phyloP scores from a whole-genome alignment of 2,888 invertebrate species.

The Neoitamus cyanurus region DNA sequence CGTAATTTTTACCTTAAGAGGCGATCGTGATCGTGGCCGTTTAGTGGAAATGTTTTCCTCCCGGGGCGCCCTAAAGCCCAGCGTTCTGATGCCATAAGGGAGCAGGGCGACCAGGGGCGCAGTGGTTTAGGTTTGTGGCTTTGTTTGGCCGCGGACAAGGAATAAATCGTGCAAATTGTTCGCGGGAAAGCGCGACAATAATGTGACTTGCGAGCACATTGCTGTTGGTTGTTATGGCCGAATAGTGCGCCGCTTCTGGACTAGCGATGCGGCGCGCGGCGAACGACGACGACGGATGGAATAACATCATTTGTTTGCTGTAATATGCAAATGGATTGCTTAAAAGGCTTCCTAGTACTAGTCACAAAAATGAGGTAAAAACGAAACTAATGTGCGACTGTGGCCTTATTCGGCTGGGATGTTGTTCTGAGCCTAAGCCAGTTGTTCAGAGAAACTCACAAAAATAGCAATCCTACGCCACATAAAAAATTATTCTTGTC shows the following conservation, averaged over 20 bases:
- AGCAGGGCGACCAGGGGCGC: background rate
- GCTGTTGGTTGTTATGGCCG: background rate
- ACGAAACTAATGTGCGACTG: background rate
- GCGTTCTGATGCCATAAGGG: background rate
- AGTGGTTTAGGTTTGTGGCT: background rate
- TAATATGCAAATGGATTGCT: conserved; percentile 43
- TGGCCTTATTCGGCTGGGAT: too few relatives aligned
- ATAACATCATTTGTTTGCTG: conserved; percentile 46
- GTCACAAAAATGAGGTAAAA: background rate
- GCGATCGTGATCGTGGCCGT: conserved; percentile 45
- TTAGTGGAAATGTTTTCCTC: conserved; percentile 35
- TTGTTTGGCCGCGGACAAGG: conserved; percentile 39
- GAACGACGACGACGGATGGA: background rate
- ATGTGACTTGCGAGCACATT: conserved; percentile 21
- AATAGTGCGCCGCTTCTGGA: background rate
- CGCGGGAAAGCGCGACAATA: conserved; percentile 31
- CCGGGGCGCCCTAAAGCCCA: conserved; percentile 10
- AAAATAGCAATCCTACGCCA: background rate
- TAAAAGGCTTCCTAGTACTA: conserved; percentile 2
- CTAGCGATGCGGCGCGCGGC: background rate
- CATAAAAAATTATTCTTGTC: background rate
- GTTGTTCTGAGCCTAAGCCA: too few relatives aligned
- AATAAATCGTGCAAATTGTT: conserved; percentile 45
- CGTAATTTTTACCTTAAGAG: conserved; percentile 45
- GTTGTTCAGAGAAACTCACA: background rate